Conservation (phyloP, 1,140 invertebrate genomes). For the Bombus consobrinus region DNA sequence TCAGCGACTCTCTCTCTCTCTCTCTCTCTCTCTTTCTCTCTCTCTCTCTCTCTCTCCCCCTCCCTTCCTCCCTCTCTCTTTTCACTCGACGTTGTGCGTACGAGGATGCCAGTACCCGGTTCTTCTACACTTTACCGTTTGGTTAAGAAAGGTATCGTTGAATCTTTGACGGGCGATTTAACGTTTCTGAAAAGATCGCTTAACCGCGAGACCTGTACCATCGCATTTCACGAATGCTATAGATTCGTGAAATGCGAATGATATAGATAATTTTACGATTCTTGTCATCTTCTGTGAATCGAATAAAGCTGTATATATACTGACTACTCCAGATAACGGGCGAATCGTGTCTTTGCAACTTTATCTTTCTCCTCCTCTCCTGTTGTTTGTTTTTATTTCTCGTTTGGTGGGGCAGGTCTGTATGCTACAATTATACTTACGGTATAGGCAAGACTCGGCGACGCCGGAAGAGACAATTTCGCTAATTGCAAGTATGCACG, state of each 20-base stretch:
- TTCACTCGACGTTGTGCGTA: neutral
- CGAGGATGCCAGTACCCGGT: neutral
- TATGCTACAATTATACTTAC: neutral
- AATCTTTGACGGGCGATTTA: constrained; percentile 38
- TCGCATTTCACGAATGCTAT: too few species aligned
- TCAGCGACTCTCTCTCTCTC: neutral
- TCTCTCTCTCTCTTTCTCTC: neutral
- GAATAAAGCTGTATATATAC: too few species aligned
- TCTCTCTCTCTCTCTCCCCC: too few species aligned
- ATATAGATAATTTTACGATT: neutral
- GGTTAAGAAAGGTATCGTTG: constrained; percentile 28
- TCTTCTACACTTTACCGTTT: neutral
- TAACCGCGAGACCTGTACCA: neutral
- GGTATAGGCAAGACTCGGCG: too few species aligned
- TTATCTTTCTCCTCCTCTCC: too few species aligned
- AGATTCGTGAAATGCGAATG: too few species aligned
- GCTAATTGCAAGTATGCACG: too few species aligned
- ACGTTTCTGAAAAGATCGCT: constrained; percentile 21
- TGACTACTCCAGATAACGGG: too few species aligned
- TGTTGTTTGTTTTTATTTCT: too few species aligned
- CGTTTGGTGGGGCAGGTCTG: too few species aligned
- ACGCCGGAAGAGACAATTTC: too few species aligned
- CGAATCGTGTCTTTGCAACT: too few species aligned
- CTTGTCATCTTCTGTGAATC: neutral
- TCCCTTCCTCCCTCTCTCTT: neutral